Evolutionary conservation across 2,888 invertebrate species (phyloP).

Genomic region (Thera obeliscata): DNA sequence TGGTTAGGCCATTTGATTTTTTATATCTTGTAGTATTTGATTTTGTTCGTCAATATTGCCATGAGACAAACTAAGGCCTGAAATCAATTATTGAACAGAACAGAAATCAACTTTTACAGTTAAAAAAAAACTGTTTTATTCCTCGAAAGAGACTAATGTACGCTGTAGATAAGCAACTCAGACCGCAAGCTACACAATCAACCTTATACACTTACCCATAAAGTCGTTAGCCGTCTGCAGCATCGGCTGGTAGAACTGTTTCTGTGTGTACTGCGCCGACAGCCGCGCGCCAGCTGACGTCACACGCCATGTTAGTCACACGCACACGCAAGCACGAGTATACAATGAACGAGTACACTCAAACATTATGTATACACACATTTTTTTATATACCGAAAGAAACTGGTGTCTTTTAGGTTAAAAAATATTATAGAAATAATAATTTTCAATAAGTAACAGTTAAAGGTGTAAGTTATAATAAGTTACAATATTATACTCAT

Average conservation of each 20-base stretch:
- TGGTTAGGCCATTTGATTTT: no score
- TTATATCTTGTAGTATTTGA: no score
- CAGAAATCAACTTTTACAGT: no score
- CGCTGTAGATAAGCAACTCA: conserved; percentile 1
- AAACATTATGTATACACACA: neutral
- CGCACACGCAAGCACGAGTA: conserved; percentile 40
- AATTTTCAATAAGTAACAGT: no score
- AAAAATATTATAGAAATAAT: no score
- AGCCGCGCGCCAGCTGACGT: conserved; percentile 57
- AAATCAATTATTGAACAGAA: no score
- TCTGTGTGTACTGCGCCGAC: conserved; percentile 61
- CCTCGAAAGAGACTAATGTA: neutral
- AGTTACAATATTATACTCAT: no score
- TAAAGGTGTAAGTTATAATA: no score
- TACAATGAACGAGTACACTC: conserved; percentile 19
- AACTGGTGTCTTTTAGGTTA: neutral
- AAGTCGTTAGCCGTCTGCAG: conserved; percentile 72
- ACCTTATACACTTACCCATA: conserved; percentile 60
- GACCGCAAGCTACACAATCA: conserved; percentile 19
- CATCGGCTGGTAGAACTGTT: conserved; percentile 77
- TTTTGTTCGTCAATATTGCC: no score
- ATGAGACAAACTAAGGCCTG: no score
- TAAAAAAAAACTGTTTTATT: no score
- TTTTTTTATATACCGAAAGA: neutral
- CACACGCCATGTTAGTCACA: conserved; percentile 62